Base-by-base conservation (phyloP, 2,888 invertebrate genomes). In the Spodoptera picta region DNA sequence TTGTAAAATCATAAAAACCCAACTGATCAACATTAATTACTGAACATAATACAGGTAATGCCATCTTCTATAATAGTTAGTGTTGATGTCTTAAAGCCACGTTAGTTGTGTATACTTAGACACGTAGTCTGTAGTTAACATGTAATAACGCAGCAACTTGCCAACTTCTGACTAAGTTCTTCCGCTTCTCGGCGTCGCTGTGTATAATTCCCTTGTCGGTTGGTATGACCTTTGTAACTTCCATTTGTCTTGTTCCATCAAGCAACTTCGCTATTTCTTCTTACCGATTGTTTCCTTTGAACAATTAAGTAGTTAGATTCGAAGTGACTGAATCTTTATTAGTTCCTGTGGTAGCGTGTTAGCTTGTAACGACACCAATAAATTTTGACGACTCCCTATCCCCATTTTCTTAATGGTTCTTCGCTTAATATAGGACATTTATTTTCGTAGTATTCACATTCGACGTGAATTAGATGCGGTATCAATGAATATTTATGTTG, bases 131-230 rank as follows among this genome's bases (percentile, higher is more conserved):
- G 52, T 65, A 73, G 60, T 77, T 73, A 73, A 75, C 80, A 82
- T 71, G 71, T 80, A 77, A 69, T 76, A 76, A 81, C 77, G 73
- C 73, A 75, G 75, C 75, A 78, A 82, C 79, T 81, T 77, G 73
- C 69, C 50, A 74, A 80, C 72, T 82, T 76, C 65, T 58, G 68
- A 63, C 69, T 73, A 80, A 85, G 75, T 81, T 75, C 61, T 62
- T 62, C 57, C 63, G 66, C 69, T 65, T 62, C 54, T 48, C 56
- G 47, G 71, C 47, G 69, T 64, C 71, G 65, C 70, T 80, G 79
- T 83, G 81, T 82, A 83, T 83, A 73, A 81, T 77, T 73, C 73
- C 69, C 60, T 65, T 64, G 61, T 62, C 67, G 63, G 70, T 54
- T 62, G 58, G 59, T 68, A 66, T 80, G 81, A 80, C 82, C 80